A percentile compares a stretch with the other conserved stretches of the same genome.
Evolutionary conservation across 2,113 vertebrate genomes (phyloP).

Genomic region (Microcebus griseorufus): DNA sequence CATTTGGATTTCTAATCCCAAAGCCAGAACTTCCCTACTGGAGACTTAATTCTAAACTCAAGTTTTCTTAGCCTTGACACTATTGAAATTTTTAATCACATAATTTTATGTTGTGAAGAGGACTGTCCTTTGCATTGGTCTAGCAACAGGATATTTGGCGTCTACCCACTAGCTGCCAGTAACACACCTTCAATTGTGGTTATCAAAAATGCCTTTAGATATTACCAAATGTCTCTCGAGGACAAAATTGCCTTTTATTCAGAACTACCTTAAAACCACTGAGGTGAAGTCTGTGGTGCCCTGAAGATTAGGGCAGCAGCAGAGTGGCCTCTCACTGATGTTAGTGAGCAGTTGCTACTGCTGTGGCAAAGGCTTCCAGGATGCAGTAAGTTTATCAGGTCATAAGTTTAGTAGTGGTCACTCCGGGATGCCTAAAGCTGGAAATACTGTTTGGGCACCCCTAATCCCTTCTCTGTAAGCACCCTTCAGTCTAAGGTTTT

Average conservation of each 20-base stretch:
- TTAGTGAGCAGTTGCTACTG: not conserved
- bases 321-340: not conserved
- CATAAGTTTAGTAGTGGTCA: not conserved
- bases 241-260: not conserved
- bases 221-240: not conserved
- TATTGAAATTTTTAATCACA: not conserved
- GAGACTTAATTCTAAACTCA: not conserved
- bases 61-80: not conserved
- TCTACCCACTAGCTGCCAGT: not conserved
- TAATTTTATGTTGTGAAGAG: not conserved
- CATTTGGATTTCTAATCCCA: slow-evolving; percentile 44
- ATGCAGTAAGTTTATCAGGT: not conserved
- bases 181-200: not conserved
- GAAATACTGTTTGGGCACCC: not conserved
- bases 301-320: not conserved
- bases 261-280: not conserved
- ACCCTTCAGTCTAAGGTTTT: slow-evolving; percentile 6
- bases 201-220: not conserved
- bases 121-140: not conserved
- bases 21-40: not conserved
- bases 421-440: not conserved
- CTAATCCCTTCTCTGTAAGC: not conserved
- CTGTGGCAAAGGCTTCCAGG: not conserved
- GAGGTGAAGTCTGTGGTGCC: not conserved
- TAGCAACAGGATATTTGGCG: not conserved